These are phyloP conservation scores for Paracyclopina nana DNA, from an alignment of 1,140 invertebrate genomes.

Conservation along the genomic window DNA sequence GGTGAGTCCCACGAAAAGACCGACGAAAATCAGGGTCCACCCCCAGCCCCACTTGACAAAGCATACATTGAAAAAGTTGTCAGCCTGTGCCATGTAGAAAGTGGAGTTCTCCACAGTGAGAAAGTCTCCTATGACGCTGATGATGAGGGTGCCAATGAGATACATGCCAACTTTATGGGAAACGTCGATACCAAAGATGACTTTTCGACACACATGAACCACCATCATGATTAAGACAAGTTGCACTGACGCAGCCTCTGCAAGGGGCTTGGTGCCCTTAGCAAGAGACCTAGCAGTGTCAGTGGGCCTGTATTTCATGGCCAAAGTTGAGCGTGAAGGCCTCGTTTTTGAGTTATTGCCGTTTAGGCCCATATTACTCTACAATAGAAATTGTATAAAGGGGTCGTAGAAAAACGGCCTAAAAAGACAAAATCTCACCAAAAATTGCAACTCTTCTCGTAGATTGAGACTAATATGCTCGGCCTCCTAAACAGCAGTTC, in stretches of 20 bases:
- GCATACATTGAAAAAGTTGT: constrained; percentile 69
- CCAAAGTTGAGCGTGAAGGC: too few species aligned
- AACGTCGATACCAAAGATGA: constrained; percentile 16
- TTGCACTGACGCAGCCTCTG: constrained; percentile 53
- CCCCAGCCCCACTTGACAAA: constrained; percentile 92
- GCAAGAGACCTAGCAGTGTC: constrained; percentile 19
- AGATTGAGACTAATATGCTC: too few species aligned
- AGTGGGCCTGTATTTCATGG: too few species aligned
- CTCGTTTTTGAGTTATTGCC: too few species aligned
- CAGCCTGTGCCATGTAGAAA: constrained; percentile 62
- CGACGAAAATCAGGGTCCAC: constrained; percentile 56
- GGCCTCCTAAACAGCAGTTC: too few species aligned
- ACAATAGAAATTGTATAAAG: too few species aligned
- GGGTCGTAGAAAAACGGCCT: too few species aligned
- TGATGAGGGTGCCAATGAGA: constrained; percentile 50
- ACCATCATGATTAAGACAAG: constrained; percentile 59
- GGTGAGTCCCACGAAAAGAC: constrained; percentile 56
- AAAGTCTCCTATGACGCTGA: constrained; percentile 65
- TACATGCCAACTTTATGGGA: constrained; percentile 54
- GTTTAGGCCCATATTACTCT: too few species aligned
- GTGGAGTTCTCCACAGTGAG: constrained; percentile 45
- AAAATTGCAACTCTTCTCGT: too few species aligned
- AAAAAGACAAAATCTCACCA: too few species aligned
- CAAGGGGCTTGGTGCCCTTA: constrained; percentile 40
- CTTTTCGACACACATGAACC: constrained; percentile 63